Conservation (phyloP, 2,888 invertebrate genomes). For the Taenaris catops region DNA sequence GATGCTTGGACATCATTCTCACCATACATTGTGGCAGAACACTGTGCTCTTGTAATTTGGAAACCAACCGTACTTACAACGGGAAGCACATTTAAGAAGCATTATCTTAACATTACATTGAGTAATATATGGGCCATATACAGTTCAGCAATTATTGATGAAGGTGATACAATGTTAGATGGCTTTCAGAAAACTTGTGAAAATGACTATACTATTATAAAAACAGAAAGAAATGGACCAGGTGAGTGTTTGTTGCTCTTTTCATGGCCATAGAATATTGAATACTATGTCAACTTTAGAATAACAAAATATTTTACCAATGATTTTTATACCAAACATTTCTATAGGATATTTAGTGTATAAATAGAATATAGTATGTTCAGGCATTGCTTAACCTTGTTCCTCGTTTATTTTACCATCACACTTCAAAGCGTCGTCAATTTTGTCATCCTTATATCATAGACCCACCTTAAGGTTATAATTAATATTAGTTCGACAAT, state of each 20-base stretch:
- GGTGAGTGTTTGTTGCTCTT: constrained; percentile 39
- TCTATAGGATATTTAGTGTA: no score
- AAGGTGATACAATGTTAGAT: constrained; percentile 41
- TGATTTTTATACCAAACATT: no score
- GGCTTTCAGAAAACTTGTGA: constrained; percentile 44
- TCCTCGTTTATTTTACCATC: no score
- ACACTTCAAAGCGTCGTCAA: no score
- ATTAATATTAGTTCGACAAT: no score
- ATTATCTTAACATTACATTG: constrained; percentile 66
- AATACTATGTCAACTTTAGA: no score
- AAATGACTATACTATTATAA: constrained; percentile 56
- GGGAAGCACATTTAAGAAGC: constrained; percentile 63
- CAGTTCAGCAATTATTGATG: constrained; percentile 47
- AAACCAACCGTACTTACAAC: constrained; percentile 69
- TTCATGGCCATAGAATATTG: no score
- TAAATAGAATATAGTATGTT: no score
- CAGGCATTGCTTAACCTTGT: no score
- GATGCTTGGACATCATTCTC: constrained; percentile 70
- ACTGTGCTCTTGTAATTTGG: constrained; percentile 54
- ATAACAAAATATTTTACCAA: no score
- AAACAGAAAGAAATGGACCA: constrained; percentile 35
- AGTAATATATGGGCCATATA: constrained; percentile 63
- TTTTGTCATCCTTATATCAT: no score
- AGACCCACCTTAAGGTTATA: no score
- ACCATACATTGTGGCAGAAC: constrained; percentile 57